Conservation (phyloP, 2,113 vertebrate species). For the Oophaga pumilio region DNA sequence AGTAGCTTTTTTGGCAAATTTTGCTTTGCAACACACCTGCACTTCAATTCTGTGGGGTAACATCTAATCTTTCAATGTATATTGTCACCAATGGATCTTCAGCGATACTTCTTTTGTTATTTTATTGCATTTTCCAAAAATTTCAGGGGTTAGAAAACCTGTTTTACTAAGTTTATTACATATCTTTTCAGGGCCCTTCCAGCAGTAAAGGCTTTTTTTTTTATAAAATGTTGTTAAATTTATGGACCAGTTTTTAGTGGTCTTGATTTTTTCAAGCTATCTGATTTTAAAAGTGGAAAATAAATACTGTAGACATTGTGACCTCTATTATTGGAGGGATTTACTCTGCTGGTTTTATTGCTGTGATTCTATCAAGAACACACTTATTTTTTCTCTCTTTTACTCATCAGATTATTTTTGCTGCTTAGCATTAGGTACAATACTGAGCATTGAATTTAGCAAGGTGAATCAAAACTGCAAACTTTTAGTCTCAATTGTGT, state of each 20-base stretch:
- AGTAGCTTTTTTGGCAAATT: too few species aligned
- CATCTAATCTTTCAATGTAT: too few species aligned
- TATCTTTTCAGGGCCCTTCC: too few species aligned
- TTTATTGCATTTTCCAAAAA: too few species aligned
- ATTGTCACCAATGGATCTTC: too few species aligned
- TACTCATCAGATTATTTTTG: constrained; percentile 15
- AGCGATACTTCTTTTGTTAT: too few species aligned
- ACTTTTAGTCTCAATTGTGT: background rate
- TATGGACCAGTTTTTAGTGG: background rate
- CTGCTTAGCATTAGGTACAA: background rate
- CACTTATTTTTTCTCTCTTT: background rate
- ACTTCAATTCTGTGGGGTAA: too few species aligned
- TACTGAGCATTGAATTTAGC: background rate
- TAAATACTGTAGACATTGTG: background rate
- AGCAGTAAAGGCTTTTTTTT: too few species aligned
- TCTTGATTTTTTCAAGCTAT: background rate
- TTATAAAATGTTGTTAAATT: too few species aligned
- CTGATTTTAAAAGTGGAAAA: background rate
- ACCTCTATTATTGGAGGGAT: constrained; percentile 31
- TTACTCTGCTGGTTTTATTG: background rate
- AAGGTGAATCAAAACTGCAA: background rate
- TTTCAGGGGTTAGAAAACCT: too few species aligned
- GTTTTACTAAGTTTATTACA: too few species aligned
- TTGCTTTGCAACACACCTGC: too few species aligned
- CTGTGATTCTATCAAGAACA: background rate